Evolutionary conservation across 1,140 invertebrate genomes (phyloP).

Genomic region (Chrysoperla carnea): DNA sequence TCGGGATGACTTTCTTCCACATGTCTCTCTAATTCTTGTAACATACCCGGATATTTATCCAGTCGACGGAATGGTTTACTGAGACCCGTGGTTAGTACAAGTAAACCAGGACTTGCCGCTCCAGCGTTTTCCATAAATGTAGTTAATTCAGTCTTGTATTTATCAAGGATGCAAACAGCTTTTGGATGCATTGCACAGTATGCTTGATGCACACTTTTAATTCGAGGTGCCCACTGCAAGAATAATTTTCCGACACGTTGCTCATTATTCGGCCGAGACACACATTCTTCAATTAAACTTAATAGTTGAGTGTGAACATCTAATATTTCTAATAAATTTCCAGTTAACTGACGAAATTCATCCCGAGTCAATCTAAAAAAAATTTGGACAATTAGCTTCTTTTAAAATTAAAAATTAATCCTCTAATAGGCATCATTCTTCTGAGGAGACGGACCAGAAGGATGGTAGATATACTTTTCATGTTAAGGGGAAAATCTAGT

Average conservation of each 20-base stretch:
- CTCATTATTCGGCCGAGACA: constrained; percentile 44
- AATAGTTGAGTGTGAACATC: constrained; percentile 67
- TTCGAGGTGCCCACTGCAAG: constrained; percentile 63
- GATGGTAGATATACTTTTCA: too few relatives aligned
- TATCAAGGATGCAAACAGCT: constrained; percentile 80
- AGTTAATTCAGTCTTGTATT: constrained; percentile 77
- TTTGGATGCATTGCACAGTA: constrained; percentile 83
- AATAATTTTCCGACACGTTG: constrained; percentile 85
- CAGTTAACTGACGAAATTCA: constrained; percentile 71
- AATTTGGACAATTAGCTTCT: constrained; percentile 5
- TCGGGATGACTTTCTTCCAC: constrained; percentile 91
- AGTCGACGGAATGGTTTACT: constrained; percentile 88
- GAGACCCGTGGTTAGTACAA: constrained; percentile 79
- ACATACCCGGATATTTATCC: constrained; percentile 84
- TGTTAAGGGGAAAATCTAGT: too few relatives aligned
- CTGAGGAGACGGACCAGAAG: too few relatives aligned
- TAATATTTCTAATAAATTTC: constrained; percentile 77
- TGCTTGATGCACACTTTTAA: constrained; percentile 69
- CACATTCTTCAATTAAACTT: constrained; percentile 54
- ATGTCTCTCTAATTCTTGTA: constrained; percentile 90
- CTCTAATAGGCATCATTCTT: too few relatives aligned
- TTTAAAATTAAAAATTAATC: background rate
- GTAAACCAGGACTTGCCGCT: constrained; percentile 61
- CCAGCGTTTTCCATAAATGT: constrained; percentile 75
- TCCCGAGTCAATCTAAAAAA: constrained; percentile 56